Evolutionary conservation across 2,888 invertebrate species (phyloP), one percentile per base, ranked within the genome.

Genomic region (Leistus spinibarbis): DNA sequence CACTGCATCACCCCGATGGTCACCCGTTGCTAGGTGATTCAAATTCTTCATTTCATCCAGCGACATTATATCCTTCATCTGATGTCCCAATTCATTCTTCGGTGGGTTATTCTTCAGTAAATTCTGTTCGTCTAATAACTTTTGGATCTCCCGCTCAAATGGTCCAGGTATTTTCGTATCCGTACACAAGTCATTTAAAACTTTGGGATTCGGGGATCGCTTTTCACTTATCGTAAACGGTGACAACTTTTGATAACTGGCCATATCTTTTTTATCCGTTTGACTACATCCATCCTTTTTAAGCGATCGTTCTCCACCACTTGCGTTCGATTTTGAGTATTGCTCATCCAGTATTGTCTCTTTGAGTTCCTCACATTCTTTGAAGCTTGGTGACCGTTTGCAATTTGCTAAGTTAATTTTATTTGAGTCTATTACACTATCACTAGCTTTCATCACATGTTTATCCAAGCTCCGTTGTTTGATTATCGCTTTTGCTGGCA

Each of bases 111-210:
- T 89, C 81, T 90, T 90, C 76, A 90, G 86, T 76, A 90, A 83
- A 84, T 90, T 90, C 83, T 91, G 91, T 82, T 93, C 93, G 80
- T 93, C 93, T 78, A 93, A 87, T 80, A 94, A 88, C 84, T 93
- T 91, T 84, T 93, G 93, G 79, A 94, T 91, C 84, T 94, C 93
- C 81, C 92, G 89, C 86, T 94, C 94, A 83, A 94, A 94, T 20
- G 93, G 93, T 70, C 83, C 84, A 13, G 90, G 90, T n/a, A 81
- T 77, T 75, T 83, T 82, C 22, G 68, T 66, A 7, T 73, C 40
- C 1, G 65, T 63, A 10, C 62, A 19, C n/a, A 69, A 53, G 63
- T 75, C 75, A 16, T 75, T 75, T 24, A 75, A 16, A 4, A 64
- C 64, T 69, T 75, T 75, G 0, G 75, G 16, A 27, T 62, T 69